Evolutionary conservation across 2,888 invertebrate genomes (phyloP).

Genomic region (Cremastinae sp.): DNA sequence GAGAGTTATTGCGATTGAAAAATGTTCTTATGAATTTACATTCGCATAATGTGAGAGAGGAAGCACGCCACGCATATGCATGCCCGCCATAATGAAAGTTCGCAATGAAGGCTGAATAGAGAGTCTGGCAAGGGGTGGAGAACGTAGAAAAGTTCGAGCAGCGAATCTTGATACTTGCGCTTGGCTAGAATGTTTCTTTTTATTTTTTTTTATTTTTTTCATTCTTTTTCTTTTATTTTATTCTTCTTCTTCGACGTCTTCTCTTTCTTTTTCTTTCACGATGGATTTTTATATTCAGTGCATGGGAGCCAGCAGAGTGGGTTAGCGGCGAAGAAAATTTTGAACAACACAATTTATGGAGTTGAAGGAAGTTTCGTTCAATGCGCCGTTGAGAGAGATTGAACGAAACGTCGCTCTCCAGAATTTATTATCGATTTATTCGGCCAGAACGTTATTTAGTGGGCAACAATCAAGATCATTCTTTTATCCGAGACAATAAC

Average conservation of each 20-base stretch:
- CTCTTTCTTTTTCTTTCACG: conserved; percentile 1
- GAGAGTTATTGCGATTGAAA: conserved; percentile 24
- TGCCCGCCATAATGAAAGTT: background rate
- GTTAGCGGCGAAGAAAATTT: conserved; percentile 18
- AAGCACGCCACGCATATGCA: conserved; percentile 29
- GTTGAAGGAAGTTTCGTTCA: conserved; percentile 10
- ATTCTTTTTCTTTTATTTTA: too few relatives aligned
- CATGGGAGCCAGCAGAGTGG: conserved; percentile 39
- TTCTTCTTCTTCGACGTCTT: too few relatives aligned
- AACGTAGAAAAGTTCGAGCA: conserved; percentile 32
- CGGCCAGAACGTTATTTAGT: conserved; percentile 7
- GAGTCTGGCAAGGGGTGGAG: conserved; percentile 25
- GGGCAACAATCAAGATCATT: conserved; percentile 4
- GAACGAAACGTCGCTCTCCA: background rate
- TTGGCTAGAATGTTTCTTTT: conserved; percentile 35
- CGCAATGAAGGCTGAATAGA: conserved; percentile 20
- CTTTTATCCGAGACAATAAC: conserved; percentile 33
- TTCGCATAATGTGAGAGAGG: conserved; percentile 8
- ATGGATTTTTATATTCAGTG: conserved; percentile 42
- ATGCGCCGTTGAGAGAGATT: background rate
- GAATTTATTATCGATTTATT: conserved; percentile 40
- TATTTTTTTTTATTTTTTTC: too few relatives aligned
- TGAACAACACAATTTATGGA: conserved; percentile 6
- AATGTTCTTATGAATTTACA: conserved; percentile 11
- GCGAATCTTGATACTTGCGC: conserved; percentile 28